A percentile compares a stretch with the other conserved stretches of the same genome.
Conservation (phyloP, 2,797 vertebrate species). For the Ciconia nigra region DNA sequence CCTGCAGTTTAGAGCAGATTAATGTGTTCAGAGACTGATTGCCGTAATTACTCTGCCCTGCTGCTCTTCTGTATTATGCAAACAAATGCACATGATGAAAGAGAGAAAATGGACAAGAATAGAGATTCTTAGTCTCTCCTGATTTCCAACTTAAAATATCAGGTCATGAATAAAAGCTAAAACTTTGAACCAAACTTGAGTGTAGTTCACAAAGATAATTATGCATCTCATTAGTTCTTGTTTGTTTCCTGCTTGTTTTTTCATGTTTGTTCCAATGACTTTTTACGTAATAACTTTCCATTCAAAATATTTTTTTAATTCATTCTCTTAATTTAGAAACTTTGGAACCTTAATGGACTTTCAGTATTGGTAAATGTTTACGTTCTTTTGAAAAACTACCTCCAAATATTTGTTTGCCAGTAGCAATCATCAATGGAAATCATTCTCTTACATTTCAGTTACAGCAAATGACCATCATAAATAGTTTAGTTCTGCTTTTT, state of each 20-base stretch:
- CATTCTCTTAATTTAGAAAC: background rate
- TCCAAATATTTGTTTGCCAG: background rate
- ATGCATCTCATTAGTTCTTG: background rate
- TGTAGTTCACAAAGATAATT: background rate
- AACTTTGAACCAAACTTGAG: background rate
- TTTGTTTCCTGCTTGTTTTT: background rate
- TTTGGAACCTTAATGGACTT: background rate
- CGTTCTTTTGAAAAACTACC: background rate
- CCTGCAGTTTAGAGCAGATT: constrained; percentile 83
- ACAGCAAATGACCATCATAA: background rate
- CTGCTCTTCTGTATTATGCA: constrained; percentile 79
- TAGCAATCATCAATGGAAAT: background rate
- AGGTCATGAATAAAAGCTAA: background rate
- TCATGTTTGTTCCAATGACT: background rate
- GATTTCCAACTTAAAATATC: background rate
- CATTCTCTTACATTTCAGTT: background rate
- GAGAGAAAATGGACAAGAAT: constrained; percentile 58
- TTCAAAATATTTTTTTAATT: background rate
- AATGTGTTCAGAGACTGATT: constrained; percentile 83
- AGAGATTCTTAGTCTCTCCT: background rate
- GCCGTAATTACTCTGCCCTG: constrained; percentile 82
- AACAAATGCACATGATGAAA: constrained; percentile 70
- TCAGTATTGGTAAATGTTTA: background rate
- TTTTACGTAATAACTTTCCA: background rate
- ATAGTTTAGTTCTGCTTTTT: background rate